phyloP scores from a whole-genome alignment of 2,113 vertebrate species.

The Eolophus roseicapilla region DNA sequence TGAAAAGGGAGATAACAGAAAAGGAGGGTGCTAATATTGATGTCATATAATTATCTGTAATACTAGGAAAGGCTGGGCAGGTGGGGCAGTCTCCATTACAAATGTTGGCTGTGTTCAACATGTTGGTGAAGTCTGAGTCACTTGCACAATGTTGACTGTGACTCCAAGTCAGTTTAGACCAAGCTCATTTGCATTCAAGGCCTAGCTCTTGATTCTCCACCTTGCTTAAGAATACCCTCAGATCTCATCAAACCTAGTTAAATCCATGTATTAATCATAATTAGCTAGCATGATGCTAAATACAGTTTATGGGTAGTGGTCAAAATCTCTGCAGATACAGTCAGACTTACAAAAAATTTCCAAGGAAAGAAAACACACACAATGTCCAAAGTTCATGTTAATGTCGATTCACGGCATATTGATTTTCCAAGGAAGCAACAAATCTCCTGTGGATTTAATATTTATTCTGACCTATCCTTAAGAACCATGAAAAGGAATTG shows the following conservation, averaged over 20 bases:
- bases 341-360: background rate
- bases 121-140: slow-evolving; percentile 16
- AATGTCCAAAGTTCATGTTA: background rate
- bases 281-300: background rate
- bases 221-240: slow-evolving; percentile 46
- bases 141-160: background rate
- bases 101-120: slow-evolving; percentile 29
- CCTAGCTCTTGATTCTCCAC: slow-evolving; percentile 6
- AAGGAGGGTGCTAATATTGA: slow-evolving; percentile 30
- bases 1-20: background rate
- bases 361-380: background rate
- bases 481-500: slow-evolving; percentile 18
- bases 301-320: background rate
- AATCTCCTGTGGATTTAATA: slow-evolving; percentile 42
- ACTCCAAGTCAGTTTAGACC: background rate
- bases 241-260: background rate
- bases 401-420: background rate
- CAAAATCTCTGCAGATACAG: background rate
- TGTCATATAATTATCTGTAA: slow-evolving; percentile 50
- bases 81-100: slow-evolving; percentile 55
- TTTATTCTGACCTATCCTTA: slow-evolving; percentile 31
- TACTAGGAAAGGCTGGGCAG: slow-evolving; percentile 41
- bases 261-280: background rate
- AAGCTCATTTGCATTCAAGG: background rate
- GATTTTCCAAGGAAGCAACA: slow-evolving; percentile 53